Evolutionary conservation across 2,113 vertebrate genomes (phyloP).

Genomic region (Verasper variegatus): DNA sequence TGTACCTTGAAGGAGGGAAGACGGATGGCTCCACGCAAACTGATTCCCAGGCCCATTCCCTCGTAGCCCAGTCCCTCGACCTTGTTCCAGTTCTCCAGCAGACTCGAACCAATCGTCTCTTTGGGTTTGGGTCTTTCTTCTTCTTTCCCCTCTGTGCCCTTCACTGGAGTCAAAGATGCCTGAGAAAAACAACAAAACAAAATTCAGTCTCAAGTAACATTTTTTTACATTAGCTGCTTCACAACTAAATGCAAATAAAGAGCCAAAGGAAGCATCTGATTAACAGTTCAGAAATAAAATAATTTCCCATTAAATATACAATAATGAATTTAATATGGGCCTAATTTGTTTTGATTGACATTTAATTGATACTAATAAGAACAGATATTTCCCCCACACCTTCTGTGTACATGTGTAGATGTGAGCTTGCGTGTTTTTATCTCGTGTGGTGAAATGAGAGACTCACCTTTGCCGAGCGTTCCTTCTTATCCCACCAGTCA

Average conservation of each 20-base stretch:
- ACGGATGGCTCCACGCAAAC: conserved; percentile 92
- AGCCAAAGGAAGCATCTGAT: too few relatives aligned
- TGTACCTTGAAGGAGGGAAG: conserved; percentile 96
- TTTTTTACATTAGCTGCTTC: neutral
- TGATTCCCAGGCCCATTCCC: conserved; percentile 92
- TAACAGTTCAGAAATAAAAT: too few relatives aligned
- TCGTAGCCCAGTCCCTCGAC: conserved; percentile 94
- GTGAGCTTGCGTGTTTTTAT: neutral
- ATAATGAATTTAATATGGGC: too few relatives aligned
- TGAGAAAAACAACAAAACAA: conserved; percentile 50
- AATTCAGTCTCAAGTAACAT: too few relatives aligned
- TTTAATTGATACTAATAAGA: too few relatives aligned
- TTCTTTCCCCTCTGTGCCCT: conserved; percentile 90
- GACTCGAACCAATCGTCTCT: conserved; percentile 90
- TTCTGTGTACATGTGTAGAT: too few relatives aligned
- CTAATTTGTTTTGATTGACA: too few relatives aligned
- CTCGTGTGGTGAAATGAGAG: neutral
- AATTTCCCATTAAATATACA: too few relatives aligned
- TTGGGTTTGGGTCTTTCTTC: conserved; percentile 94
- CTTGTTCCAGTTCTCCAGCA: conserved; percentile 97
- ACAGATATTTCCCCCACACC: too few relatives aligned
- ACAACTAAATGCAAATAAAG: neutral
- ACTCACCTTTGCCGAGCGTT: conserved; percentile 92
- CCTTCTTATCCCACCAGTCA: conserved; percentile 99
- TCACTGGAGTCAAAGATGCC: conserved; percentile 93